Base-by-base conservation (phyloP, 1,140 invertebrate genomes). In the Lanistes nyassanus region DNA sequence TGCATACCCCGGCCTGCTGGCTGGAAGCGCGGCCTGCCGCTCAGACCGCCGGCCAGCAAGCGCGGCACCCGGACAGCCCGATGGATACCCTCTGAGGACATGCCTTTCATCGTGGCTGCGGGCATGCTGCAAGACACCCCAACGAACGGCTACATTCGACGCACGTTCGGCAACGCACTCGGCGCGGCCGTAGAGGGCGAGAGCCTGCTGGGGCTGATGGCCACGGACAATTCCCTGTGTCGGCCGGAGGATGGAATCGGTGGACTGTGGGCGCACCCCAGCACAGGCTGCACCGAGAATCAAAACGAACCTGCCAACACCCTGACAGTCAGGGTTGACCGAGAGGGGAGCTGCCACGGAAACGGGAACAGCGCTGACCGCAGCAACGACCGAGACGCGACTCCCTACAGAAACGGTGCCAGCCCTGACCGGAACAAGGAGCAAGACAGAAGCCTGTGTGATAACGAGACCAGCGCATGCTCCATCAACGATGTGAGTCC, bases 81-180 rank as follows among this genome's bases (percentile, higher is more conserved):
- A 37, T 60, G 29, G 55, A 72, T 86, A 34, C 82, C 86, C 0
- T 80, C 81, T 5, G 85, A 86, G 13, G 81, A 84, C 53, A 81
- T 88, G 68, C 72, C 81, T 2, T 78, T 89, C 73, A 74, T 87
- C 29, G 75, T 84, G 65, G 88, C 87, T 5, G 82, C 81, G 16
- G 88, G 88, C 2, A 82, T 81, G 19, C 34, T 85, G 16, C 79
- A 84, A 37, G 79, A 78, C 26, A 86, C 87, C 21, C 88, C 88
- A 3, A 85, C 82, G 19, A 89, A 89, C 74, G 69, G 80, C 68
- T 83, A 83, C 65, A 79, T 88, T 26, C 64, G 79, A 23, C 66
- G 80, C 34, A 79, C 71, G 19, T 80, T 78, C 66, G 82, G 80
- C 23, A 47, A 2, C 42, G 42, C 42, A 16, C 42, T 47, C 9